These are phyloP conservation scores for Neopelma chrysocephalum DNA, from an alignment of 2,797 vertebrate genomes.

Conservation along the genomic window DNA sequence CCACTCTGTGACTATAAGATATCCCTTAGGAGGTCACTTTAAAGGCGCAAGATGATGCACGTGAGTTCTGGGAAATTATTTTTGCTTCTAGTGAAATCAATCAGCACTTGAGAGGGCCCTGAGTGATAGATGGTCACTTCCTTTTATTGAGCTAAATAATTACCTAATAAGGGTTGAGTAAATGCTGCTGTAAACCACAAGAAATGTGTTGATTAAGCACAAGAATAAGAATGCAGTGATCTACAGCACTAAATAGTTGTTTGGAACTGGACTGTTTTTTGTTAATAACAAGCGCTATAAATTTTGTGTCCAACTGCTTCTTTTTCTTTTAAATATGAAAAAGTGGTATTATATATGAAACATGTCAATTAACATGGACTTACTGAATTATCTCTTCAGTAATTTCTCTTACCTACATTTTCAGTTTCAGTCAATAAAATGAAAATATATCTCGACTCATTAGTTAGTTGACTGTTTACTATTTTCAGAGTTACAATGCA, in stretches of 20 bases:
- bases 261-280: not conserved
- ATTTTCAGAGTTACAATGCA: not conserved
- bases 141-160: slow-evolving; percentile 71
- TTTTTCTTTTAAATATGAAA: not conserved
- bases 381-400: not conserved
- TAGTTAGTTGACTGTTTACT: slow-evolving; percentile 4
- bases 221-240: slow-evolving; percentile 34
- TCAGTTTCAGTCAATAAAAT: slow-evolving; percentile 29
- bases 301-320: not conserved
- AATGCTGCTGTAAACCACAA: slow-evolving; percentile 65
- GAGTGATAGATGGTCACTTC: slow-evolving; percentile 54
- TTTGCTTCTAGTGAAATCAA: slow-evolving; percentile 31
- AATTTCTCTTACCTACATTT: slow-evolving; percentile 22
- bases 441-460: slow-evolving; percentile 13
- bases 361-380: not conserved
- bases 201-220: slow-evolving; percentile 4
- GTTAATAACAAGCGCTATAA: not conserved
- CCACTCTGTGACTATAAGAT: slow-evolving; percentile 26
- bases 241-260: not conserved
- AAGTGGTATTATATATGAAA: not conserved
- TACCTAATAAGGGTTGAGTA: slow-evolving; percentile 67
- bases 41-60: slow-evolving; percentile 61
- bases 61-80: slow-evolving; percentile 24
- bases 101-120: not conserved
- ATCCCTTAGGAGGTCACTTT: slow-evolving; percentile 58